Base-by-base conservation (phyloP, 1,140 invertebrate species). In the Parapsyche elsis region DNA sequence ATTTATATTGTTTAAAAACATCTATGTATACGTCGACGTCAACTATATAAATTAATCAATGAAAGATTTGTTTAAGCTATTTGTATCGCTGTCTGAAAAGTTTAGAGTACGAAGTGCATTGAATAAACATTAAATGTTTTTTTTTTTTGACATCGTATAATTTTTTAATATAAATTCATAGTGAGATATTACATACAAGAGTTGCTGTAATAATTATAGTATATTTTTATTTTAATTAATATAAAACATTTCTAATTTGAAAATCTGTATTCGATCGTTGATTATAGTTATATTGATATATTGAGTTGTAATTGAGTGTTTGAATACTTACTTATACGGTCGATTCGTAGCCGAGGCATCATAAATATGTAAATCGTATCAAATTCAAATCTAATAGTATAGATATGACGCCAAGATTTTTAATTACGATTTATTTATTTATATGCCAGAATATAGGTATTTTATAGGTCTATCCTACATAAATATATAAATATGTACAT, bases 371-470 rank as follows among this genome's bases (percentile, higher is more conserved):
- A 61, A 61, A 61, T 61, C 57, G 57, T 61, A 67, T 67, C 21
- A 67, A 67, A 24, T 67, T 67, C 64, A 26, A 67, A 67, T 26
- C 12, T 67, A 26, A 30, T 30, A 24, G 24, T 26, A 12, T 23
- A 23, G 2, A 53, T 53, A 12, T 53, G 57, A 61, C 57, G 14
- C 16, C n/a, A 21, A 19, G 57, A 67, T 30, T 67, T 67, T 46
- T 73, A 73, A 73, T 73, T 73, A 46, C 45, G 45, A 46, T 23
- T 73, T 73, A 24, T 19, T 73, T 73, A 73, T 73, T 73, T 73
- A 73, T 71, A 38, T 38, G 45, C 71, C 12, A 19, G 12, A 1
- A 67, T 67, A 23, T 67, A 53, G 2, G 2, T 53, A 53, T 16
- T 16, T 14, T 2, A 53, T 4, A 14, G 49, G 24, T 67, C 5